These are phyloP conservation scores for Andrena bicolor DNA, from an alignment of 2,888 invertebrate species.

Conservation along the genomic window DNA sequence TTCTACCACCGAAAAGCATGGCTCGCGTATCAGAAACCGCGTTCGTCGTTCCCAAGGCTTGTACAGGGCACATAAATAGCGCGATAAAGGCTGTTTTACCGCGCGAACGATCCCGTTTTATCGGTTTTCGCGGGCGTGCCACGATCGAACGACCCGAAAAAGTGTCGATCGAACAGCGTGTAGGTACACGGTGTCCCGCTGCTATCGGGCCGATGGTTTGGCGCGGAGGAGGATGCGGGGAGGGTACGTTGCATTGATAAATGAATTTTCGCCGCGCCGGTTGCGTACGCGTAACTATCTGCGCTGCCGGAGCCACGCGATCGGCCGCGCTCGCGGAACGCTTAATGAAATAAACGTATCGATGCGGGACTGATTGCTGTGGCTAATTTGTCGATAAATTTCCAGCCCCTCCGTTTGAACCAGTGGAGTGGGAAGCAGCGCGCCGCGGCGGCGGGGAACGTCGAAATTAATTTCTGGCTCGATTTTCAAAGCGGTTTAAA, in stretches of 20 bases:
- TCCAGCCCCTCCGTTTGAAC: slow-evolving; percentile 42
- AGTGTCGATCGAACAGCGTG: slow-evolving; percentile 38
- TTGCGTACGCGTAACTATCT: slow-evolving; percentile 10
- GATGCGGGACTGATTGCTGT: slow-evolving; percentile 68
- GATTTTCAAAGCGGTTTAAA: slow-evolving; percentile 56
- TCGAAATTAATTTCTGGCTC: slow-evolving; percentile 59
- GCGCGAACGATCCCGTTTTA: slow-evolving; percentile 73
- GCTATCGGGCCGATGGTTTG: slow-evolving; percentile 22
- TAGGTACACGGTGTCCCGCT: slow-evolving; percentile 31
- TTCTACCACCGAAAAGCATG: slow-evolving; percentile 11
- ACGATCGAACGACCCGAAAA: slow-evolving; percentile 37
- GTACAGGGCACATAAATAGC: slow-evolving; percentile 66
- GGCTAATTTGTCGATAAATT: slow-evolving; percentile 75
- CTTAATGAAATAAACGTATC: slow-evolving; percentile 76
- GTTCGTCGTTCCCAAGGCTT: slow-evolving; percentile 40
- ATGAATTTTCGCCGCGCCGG: slow-evolving; percentile 65
- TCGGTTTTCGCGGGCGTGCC: slow-evolving; percentile 60
- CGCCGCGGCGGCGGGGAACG: not conserved
- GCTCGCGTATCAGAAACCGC: slow-evolving; percentile 24
- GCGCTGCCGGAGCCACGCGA: slow-evolving; percentile 28
- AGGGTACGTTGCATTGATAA: slow-evolving; percentile 66
- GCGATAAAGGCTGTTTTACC: slow-evolving; percentile 71
- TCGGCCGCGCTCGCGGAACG: slow-evolving; percentile 46
- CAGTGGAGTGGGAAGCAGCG: not conserved
- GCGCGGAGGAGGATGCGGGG: not conserved